phyloP scores from a whole-genome alignment of 2,113 vertebrate genomes.

The Bagarius yarrelli region DNA sequence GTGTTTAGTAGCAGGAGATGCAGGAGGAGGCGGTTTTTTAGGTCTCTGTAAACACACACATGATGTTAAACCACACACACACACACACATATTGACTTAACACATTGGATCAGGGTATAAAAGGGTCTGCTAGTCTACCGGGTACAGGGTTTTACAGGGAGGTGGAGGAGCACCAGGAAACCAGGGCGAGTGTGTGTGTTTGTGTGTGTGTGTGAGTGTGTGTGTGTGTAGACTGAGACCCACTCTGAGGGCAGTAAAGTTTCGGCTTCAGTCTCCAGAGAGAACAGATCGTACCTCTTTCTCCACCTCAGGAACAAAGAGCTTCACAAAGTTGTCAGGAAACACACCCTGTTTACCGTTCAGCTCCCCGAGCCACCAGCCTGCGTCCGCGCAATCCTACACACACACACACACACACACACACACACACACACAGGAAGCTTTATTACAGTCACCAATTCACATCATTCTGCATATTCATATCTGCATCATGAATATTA shows the following conservation, averaged over 20 bases:
- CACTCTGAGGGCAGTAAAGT: conserved; percentile 1
- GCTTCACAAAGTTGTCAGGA: conserved; percentile 97
- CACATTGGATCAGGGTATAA: conserved; percentile 6
- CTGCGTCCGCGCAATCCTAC: conserved; percentile 93
- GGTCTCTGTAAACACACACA: conserved; percentile 82
- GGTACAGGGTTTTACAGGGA: conserved; percentile 26
- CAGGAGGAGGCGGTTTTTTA: conserved; percentile 95
- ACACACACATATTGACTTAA: not conserved
- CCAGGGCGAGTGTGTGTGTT: conserved; percentile 2
- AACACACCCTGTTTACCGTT: conserved; percentile 89
- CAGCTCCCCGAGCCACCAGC: conserved; percentile 97
- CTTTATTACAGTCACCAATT: not conserved
- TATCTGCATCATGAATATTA: not conserved
- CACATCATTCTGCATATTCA: not conserved
- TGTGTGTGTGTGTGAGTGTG: conserved; percentile 11
- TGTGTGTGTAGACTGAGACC: conserved; percentile 47
- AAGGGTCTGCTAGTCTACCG: conserved; percentile 21
- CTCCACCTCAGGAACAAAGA: conserved; percentile 86
- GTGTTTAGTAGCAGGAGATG: conserved; percentile 83
- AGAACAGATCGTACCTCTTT: conserved; percentile 79
- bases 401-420: conserved; percentile 35
- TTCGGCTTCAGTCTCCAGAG: not conserved
- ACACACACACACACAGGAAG: not conserved
- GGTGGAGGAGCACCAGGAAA: conserved; percentile 28
- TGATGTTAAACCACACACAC: conserved; percentile 24